Evolutionary conservation across 2,797 vertebrate genomes (phyloP), one percentile per base, ranked within the genome.

Genomic region (Capromys pilorides): DNA sequence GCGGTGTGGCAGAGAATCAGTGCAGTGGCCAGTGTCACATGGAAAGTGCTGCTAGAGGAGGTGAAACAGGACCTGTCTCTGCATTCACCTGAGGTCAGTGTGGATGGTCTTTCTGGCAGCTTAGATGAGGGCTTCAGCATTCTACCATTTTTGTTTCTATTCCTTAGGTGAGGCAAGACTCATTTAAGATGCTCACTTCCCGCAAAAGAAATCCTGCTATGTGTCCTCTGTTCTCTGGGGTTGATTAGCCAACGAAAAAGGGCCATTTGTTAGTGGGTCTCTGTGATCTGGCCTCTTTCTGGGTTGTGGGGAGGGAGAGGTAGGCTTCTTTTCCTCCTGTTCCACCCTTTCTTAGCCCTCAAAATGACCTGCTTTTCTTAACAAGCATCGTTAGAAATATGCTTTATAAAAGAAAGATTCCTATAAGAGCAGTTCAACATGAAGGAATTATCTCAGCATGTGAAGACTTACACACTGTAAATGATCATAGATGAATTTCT

Each of bases 391-490:
- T 95, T 90, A 93, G 81, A 81, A 66, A 84, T 64, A 28, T 1
- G 1, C 45, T 86, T 87, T 45, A 67, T 39, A 41, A 73, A 86
- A 94, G 95, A 95, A 94, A 66, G 80, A 82, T 88, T 41, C 80
- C 54, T 64, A 24, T 57, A 73, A 95, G 84, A 41, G 62, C 57
- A 64, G 22, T 84, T 86, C 9, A 4, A 41, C 66, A 75, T 49
- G 33, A 95, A 96, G 79, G 57, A 88, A 93, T 77, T 80, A 78
- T 28, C 26, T 83, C 49, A 80, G 26, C 64, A 98, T 99, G 98
- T 96, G 99, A 82, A 62, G 87, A 99, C 99, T 99, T 97, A 99
- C 99, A 87, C 98, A 98, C 57, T 98, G 97, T 77, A 99, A 98
- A 73, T 99, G 98, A 69, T 98, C 96, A 19, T 94, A 98, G 97